phyloP scores from a whole-genome alignment of 1,140 invertebrate species.

The Drosophila truncata region DNA sequence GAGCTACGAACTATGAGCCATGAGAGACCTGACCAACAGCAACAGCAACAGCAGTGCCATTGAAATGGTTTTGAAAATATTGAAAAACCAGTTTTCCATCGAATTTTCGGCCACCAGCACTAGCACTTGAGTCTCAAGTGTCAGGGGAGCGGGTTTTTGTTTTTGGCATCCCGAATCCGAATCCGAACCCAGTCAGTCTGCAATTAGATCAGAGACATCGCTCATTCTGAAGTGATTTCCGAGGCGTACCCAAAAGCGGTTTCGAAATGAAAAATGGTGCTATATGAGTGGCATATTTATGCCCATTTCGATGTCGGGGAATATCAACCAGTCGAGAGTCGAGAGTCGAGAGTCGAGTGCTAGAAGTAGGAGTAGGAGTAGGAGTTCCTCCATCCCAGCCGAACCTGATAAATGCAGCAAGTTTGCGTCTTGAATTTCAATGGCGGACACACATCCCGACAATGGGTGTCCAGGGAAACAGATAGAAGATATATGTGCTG shows the following conservation, averaged over 20 bases:
- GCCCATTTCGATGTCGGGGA: conserved; percentile 51
- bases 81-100: conserved; percentile 70
- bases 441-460: conserved; percentile 53
- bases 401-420: conserved; percentile 77
- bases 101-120: conserved; percentile 53
- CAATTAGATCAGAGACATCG: conserved; percentile 78
- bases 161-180: conserved; percentile 23
- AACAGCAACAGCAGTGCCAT: conserved; percentile 27
- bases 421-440: conserved; percentile 83
- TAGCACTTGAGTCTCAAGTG: conserved; percentile 75
- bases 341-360: conserved; percentile 16
- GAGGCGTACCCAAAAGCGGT: conserved; percentile 58
- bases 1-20: conserved; percentile 34
- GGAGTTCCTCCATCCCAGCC: conserved; percentile 14
- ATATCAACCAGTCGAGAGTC: conserved; percentile 41
- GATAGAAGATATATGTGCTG: conserved; percentile 3
- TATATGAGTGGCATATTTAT: conserved; percentile 72
- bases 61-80: conserved; percentile 70
- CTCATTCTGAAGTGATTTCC: conserved; percentile 69
- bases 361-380: conserved; percentile 6
- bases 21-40: conserved; percentile 40
- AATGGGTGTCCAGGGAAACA: conserved; percentile 66
- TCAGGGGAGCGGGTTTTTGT: conserved; percentile 25
- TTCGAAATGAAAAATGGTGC: conserved; percentile 76
- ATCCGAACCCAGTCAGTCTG: conserved; percentile 17